phyloP scores from a whole-genome alignment of 1,140 invertebrate genomes.

The Lepidurus packardi region DNA sequence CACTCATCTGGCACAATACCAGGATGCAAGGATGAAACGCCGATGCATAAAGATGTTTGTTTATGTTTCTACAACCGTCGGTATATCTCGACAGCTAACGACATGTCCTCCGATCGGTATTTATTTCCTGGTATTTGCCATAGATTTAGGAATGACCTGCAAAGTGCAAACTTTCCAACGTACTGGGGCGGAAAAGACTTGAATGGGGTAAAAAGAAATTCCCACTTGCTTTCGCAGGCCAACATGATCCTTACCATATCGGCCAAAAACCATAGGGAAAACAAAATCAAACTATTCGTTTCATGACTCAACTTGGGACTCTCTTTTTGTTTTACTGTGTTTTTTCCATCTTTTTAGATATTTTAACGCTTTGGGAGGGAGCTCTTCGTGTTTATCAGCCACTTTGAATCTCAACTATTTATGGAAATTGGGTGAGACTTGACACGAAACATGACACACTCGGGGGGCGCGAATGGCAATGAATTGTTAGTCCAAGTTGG shows the following conservation, averaged over 20 bases:
- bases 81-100: background rate
- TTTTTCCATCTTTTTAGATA: background rate
- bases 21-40: background rate
- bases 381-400: background rate
- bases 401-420: conserved; percentile 6
- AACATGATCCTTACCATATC: background rate
- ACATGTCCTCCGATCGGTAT: background rate
- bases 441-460: background rate
- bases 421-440: conserved; percentile 21
- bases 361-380: background rate
- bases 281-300: background rate
- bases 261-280: background rate
- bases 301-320: background rate
- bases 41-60: background rate
- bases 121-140: background rate
- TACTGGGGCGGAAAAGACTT: background rate
- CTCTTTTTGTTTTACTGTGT: background rate
- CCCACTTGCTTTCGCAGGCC: background rate
- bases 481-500: conserved; percentile 1
- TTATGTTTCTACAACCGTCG: background rate
- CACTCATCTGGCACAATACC: background rate
- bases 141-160: background rate
- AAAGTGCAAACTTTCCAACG: background rate
- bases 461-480: background rate
- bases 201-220: background rate